A percentile compares a stretch with the other conserved stretches of the same genome.
phyloP scores from a whole-genome alignment of 2,113 vertebrate species.

The Nettapus auritus region DNA sequence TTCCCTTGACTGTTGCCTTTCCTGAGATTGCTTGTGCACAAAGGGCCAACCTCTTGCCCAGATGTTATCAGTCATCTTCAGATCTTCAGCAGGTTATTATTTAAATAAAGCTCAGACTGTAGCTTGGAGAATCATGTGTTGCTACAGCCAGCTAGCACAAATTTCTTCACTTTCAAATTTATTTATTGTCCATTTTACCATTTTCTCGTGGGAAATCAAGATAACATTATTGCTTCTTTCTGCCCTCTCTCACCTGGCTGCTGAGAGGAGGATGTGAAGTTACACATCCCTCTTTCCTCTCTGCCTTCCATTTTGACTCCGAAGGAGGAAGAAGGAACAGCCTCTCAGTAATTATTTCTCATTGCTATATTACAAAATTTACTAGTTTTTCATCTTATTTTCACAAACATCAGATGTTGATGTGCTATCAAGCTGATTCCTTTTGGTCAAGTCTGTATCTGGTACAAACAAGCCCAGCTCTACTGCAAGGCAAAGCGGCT shows the following conservation, averaged over 20 bases:
- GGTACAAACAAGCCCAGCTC: neutral
- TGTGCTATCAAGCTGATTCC: neutral
- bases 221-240: neutral
- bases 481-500: neutral
- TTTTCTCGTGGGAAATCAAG: neutral
- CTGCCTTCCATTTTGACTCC: neutral
- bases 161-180: neutral
- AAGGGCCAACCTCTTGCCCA: neutral
- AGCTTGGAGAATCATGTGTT: neutral
- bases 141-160: neutral
- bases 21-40: fast-evolving
- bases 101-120: neutral
- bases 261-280: neutral
- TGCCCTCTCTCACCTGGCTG: neutral
- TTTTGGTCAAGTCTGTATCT: neutral
- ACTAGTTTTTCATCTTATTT: neutral
- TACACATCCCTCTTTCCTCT: neutral
- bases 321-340: neutral
- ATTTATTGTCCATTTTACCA: neutral
- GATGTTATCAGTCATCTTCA: neutral
- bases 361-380: neutral
- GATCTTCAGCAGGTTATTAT: neutral
- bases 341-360: neutral
- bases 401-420: neutral
- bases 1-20: neutral